Evolutionary conservation across 2,888 invertebrate genomes (phyloP), one percentile per base, ranked within the genome.

Genomic region (Pollenia griseotomentosa): DNA sequence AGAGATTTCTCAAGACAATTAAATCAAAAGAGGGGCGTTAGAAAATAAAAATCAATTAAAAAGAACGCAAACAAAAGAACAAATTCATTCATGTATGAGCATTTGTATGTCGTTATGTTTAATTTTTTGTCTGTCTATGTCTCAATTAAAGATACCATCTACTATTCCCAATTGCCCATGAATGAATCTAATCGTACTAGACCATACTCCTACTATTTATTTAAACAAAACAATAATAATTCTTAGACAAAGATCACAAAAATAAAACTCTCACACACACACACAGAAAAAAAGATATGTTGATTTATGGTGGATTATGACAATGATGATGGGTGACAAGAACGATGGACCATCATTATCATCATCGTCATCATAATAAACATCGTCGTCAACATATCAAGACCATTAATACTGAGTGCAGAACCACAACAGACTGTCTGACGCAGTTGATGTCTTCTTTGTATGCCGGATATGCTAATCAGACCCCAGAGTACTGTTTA

Each of bases 391-490:
- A 33, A 6, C 33, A 33, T 33, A 33, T 33, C 23, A 23, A 19
- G 23, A 73, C 33, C 42, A 55, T 33, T 51, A 44, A 44, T 61
- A 23, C 19, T 57, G 40, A 33, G 6, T 74, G 70, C 61, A 65
- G 48, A 75, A 59, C 75, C 59, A 73, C 75, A 83, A 53, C 77
- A 87, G 87, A 87, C 84, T 78, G 68, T 73, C 63, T 79, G 87
- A 87, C 87, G 87, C 84, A 84, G 77, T 78, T 74, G 70, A 75
- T 83, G 84, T 84, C 84, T 87, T 84, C 84, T 87, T 87, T 87
- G 81, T 73, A 66, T 84, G 81, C 87, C 87, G 87, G 87, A 87
- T 87, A 87, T 87, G 87, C 87, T 87, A 87, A 87, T 87, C 87
- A 87, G 87, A 70, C 87, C 84, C 87, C 68, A 84, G 84, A 84